Evolutionary conservation across 2,888 invertebrate species (phyloP).

Genomic region (Acanthosepion lycidas): DNA sequence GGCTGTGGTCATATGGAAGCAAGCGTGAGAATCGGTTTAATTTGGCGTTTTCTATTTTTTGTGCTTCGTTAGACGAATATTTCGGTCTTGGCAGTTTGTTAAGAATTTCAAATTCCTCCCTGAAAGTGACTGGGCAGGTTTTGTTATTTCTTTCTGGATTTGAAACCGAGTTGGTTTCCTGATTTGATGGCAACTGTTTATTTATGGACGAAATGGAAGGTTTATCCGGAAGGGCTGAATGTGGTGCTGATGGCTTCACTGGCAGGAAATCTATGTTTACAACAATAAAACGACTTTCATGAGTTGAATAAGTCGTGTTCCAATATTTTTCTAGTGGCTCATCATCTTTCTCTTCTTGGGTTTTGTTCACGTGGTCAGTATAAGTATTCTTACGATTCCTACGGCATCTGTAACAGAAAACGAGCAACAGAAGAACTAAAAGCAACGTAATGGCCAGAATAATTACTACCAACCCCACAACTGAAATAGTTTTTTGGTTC

Average conservation of each 20-base stretch:
- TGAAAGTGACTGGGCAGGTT: conserved; percentile 59
- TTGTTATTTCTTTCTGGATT: not conserved
- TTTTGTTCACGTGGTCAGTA: not conserved
- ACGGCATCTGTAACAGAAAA: conserved; percentile 59
- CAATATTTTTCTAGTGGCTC: conserved; percentile 65
- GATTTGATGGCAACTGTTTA: not conserved
- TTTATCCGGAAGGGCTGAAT: not conserved
- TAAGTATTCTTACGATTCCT: conserved; percentile 47
- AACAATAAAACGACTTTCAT: conserved; percentile 60
- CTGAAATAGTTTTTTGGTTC: not conserved
- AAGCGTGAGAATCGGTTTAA: conserved; percentile 72
- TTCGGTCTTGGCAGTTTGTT: not conserved
- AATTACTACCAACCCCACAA: conserved; percentile 60
- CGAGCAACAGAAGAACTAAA: conserved; percentile 51
- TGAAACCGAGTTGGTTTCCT: not conserved
- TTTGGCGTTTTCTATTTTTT: conserved; percentile 57
- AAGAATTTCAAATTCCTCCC: conserved; percentile 70
- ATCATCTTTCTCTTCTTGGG: conserved; percentile 52
- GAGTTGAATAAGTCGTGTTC: conserved; percentile 60
- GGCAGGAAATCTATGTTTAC: not conserved
- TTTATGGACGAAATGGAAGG: not conserved
- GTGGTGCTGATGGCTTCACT: not conserved
- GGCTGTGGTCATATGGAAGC: conserved; percentile 72
- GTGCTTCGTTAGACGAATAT: conserved; percentile 24
- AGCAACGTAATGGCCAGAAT: conserved; percentile 56